Base-by-base conservation (phyloP, 2,113 vertebrate species). In the Chaetodon trifascialis region DNA sequence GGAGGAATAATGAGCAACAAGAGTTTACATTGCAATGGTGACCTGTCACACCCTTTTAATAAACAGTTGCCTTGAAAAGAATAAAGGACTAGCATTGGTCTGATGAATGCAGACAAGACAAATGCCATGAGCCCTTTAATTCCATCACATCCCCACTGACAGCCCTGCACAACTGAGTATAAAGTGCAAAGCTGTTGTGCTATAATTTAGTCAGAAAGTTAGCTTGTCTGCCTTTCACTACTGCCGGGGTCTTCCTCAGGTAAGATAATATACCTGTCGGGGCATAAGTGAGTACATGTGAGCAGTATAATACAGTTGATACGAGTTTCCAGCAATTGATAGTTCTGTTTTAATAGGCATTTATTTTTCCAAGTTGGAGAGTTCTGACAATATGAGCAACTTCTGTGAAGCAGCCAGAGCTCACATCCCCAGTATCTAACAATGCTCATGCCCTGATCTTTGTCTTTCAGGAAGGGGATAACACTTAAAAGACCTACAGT, bases 101-200 rank as follows among this genome's bases (percentile, higher is more conserved):
- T 9, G 16, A 71, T 55, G 23, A 54, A 34, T 36, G 5, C 62
- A 55, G 10, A 66, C 4, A 2, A 8, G 1, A 23, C 44, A 9
- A 9, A 21, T 5, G 38, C 7, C 38, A 42, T 9, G 12, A 44
- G 6, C 34, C 1, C 36, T 36, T 14, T 11, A 2, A 17, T 19
- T 46, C 23, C 25, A 9, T 51, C 17, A 17, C 40, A 67, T 65
- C 63, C 40, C 30, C 30, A 44, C 21, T 65, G 46, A 54, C 76
- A 65, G 58, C 19, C n/a, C 65, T 46, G 49, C 70, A 87, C 64
- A 76, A 16, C 47, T 47, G 14, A 67, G 25, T 17, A 67, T 70
- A 83, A 86, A 91, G 64, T 85, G 71, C 67, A 77, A 80, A 38
- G 15, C 67, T 30, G 42, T 52, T 62, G 62, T 66, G 63, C 56